phyloP scores from a whole-genome alignment of 2,113 vertebrate species.

The Pelusios castaneus region DNA sequence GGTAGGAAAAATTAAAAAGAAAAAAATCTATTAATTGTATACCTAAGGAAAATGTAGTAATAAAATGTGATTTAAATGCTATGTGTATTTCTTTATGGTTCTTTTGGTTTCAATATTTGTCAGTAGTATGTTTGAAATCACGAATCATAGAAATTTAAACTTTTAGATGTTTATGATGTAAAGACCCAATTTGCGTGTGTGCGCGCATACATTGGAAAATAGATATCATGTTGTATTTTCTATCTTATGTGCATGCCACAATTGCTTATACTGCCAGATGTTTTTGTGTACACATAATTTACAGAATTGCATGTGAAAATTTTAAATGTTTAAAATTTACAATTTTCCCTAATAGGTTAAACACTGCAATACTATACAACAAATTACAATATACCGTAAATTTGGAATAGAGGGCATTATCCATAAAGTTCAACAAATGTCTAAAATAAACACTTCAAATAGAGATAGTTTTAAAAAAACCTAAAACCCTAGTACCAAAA shows the following conservation, averaged over 20 bases:
- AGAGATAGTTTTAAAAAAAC: neutral
- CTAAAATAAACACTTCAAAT: neutral
- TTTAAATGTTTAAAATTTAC: neutral
- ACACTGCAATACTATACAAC: too few species aligned
- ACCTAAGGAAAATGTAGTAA: rapidly evolving
- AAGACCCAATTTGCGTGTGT: neutral
- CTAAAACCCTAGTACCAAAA: neutral
- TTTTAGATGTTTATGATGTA: neutral
- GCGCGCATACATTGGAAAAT: neutral
- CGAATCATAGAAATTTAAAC: neutral
- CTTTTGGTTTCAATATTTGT: neutral
- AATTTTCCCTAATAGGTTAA: neutral
- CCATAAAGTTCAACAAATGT: neutral
- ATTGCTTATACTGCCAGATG: neutral
- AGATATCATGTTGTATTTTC: neutral
- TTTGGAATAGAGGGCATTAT: neutral
- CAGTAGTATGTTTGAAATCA: neutral
- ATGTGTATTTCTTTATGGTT: neutral
- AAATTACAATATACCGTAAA: neutral
- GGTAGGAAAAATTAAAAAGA: constrained; percentile 77
- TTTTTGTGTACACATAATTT: neutral
- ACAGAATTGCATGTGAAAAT: neutral
- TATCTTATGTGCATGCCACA: neutral
- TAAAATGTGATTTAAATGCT: neutral
- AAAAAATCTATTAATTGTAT: neutral